Conservation (phyloP, 2,797 vertebrate species). For the Nannoperca obscura region DNA sequence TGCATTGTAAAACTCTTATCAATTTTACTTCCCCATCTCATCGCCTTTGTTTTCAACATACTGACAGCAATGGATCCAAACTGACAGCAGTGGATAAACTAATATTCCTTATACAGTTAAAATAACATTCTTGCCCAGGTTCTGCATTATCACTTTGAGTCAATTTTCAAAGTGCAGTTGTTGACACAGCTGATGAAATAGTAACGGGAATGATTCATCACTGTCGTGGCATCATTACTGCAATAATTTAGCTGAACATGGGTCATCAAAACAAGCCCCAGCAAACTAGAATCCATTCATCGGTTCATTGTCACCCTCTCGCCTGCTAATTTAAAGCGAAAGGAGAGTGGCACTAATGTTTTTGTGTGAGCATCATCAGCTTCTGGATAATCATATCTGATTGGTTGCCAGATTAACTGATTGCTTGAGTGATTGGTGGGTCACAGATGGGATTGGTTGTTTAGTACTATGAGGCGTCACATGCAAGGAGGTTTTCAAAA, state of each 20-base stretch:
- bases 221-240: constrained; percentile 76
- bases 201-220: constrained; percentile 77
- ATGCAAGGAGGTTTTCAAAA: background rate
- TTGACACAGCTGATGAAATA: constrained; percentile 73
- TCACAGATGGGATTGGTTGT: constrained; percentile 35
- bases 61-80: background rate
- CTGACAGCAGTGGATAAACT: background rate
- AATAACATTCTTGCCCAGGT: constrained; percentile 25
- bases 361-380: constrained; percentile 57
- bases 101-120: background rate
- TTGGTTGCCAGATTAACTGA: constrained; percentile 68
- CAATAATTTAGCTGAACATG: constrained; percentile 77
- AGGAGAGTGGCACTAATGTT: constrained; percentile 52
- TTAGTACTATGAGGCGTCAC: constrained; percentile 31
- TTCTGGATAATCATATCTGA: constrained; percentile 62
- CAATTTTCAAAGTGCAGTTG: constrained; percentile 56
- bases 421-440: constrained; percentile 69
- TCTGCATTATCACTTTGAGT: constrained; percentile 38
- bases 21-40: background rate
- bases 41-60: background rate
- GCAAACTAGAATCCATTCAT: constrained; percentile 73
- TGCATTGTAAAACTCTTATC: background rate
- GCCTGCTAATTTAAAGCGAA: constrained; percentile 65
- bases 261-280: constrained; percentile 77
- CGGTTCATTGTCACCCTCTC: constrained; percentile 54